Percentiles rank a stretch among this genome's conserved stretches.
These are phyloP conservation scores for Hydrophis major DNA, from an alignment of 2,797 vertebrate species.

Conservation along the genomic window DNA sequence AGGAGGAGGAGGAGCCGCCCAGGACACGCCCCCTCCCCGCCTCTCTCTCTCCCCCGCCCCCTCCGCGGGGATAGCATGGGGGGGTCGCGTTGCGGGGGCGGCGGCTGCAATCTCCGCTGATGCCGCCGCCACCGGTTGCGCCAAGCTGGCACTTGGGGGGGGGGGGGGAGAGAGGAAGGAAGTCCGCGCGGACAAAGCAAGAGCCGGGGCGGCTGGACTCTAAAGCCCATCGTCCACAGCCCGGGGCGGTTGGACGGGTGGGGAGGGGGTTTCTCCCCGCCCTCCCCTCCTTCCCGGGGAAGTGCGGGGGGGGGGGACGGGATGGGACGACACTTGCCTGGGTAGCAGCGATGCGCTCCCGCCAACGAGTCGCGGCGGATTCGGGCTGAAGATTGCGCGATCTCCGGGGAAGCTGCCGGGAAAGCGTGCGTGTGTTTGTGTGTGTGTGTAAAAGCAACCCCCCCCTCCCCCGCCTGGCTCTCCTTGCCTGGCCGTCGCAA, in stretches of 20 bases:
- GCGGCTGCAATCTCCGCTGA: not conserved
- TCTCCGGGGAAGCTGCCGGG: too few relatives aligned
- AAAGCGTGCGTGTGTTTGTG: fast-evolving
- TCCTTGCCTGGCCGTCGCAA: too few relatives aligned
- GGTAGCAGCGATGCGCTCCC: not conserved
- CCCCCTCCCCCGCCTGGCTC: not conserved
- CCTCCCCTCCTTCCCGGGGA: too few relatives aligned
- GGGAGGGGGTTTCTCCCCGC: not conserved
- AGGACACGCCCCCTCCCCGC: not conserved
- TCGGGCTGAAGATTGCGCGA: too few relatives aligned
- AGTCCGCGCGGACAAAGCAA: not conserved
- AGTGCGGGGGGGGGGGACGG: not conserved
- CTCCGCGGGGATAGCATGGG: too few relatives aligned
- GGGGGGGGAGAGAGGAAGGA: too few relatives aligned
- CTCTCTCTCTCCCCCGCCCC: not conserved
- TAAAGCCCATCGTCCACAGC: not conserved
- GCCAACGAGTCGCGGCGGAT: too few relatives aligned
- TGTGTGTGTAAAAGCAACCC: too few relatives aligned
- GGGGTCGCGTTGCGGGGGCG: not conserved
- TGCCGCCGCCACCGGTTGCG: not conserved
- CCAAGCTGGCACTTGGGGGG: not conserved
- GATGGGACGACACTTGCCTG: not conserved
- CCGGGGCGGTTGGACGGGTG: not conserved
- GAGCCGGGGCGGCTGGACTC: too few relatives aligned
- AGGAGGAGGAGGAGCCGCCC: not conserved